These are phyloP conservation scores for Acanthisitta chloris DNA, from an alignment of 2,113 vertebrate species.

Conservation along the genomic window DNA sequence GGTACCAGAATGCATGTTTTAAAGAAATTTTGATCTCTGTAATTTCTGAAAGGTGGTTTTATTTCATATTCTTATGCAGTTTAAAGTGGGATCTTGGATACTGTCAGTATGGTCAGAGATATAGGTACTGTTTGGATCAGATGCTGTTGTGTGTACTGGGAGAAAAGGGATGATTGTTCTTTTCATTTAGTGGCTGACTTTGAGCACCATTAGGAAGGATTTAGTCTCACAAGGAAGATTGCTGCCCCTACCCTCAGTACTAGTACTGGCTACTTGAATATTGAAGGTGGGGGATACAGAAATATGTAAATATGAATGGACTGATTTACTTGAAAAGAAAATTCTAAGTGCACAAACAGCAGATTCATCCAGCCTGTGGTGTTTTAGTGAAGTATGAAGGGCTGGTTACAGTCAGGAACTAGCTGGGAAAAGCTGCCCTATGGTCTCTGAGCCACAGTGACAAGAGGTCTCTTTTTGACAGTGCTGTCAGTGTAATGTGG, in stretches of 20 bases:
- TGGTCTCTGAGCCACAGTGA: background rate
- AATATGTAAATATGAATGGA: background rate
- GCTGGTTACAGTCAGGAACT: background rate
- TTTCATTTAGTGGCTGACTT: background rate
- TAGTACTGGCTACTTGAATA: background rate
- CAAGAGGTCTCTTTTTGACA: accelerated
- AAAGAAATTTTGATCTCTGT: background rate
- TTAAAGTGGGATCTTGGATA: background rate
- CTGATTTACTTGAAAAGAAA: background rate
- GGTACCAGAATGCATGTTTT: background rate
- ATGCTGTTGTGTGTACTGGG: background rate
- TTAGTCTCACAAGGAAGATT: background rate
- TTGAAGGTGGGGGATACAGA: background rate
- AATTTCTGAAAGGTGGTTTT: background rate
- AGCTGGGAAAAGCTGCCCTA: background rate
- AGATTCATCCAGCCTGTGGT: background rate
- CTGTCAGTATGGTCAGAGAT: background rate
- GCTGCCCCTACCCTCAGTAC: background rate
- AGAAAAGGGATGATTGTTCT: background rate
- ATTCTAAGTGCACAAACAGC: background rate
- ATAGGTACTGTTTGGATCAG: background rate
- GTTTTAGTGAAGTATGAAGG: background rate
- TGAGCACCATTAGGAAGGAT: background rate
- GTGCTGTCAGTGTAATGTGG: accelerated
- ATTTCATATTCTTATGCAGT: background rate